Evolutionary conservation across 1,140 invertebrate genomes (phyloP), one percentile per base, ranked within the genome.

Genomic region (Tachypleus tridentatus): DNA sequence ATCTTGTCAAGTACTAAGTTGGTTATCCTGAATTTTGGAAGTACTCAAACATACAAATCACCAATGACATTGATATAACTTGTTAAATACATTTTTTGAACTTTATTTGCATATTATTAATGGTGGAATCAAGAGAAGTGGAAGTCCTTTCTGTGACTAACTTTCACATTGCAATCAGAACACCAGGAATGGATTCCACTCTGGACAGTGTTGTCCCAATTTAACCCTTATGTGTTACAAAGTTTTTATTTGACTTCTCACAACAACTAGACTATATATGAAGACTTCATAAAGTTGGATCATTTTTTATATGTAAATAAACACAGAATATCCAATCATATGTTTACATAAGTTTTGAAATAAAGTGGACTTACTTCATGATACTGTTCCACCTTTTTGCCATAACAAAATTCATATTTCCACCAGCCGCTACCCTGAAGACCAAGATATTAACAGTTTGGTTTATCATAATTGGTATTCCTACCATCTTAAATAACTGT

Each of bases 351-450:
- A 48, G 29, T 57, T 54, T 1, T 57, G 10, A 52, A 54, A 11
- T 11, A 57, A 57, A 6, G n/a, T 6, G 47, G 9, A 70, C 73
- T 71, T 70, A 77, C 77, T 67, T 90, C 83, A 74, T 98, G 94
- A 74, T 89, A 97, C 74, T 97, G 93, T 3, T 85, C 82, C 1
- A 97, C 88, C 68, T 86, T 84, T 73, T 86, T 86, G 1, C 91
- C 92, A 77, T 94, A 95, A 73, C 94, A 98, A 74, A 97, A 96
- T 76, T 97, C 92, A 77, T 95, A 97, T 72, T 92, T 93, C 94
- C 94, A 97, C 93, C 93, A 98, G 47, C 93, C 92, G 58, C 86
- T 86, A 9, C 93, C 93, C 91, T 94, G 71, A 10, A 74, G 73
- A 68, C 58, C 54, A 64, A 68, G 49, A 59, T 29, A 29, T 1